Conservation (phyloP, 2,888 invertebrate species). For the Synanthedon tipuliformis region DNA sequence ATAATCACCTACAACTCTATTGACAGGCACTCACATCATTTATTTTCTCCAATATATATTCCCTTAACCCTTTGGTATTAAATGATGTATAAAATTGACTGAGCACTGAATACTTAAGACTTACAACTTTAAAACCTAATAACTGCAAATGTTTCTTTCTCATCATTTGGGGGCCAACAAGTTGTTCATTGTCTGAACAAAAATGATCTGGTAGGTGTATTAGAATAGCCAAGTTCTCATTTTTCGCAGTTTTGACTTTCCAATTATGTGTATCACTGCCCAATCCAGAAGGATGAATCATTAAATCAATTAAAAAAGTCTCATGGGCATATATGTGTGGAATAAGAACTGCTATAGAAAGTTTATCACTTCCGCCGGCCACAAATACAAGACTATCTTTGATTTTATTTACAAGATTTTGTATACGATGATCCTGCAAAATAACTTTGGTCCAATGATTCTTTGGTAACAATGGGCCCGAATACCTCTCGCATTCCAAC, state of each 20-base stretch:
- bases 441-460: conserved; percentile 63
- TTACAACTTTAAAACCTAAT: conserved; percentile 73
- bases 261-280: conserved; percentile 50
- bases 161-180: conserved; percentile 75
- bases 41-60: conserved; percentile 63
- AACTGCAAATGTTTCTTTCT: conserved; percentile 72
- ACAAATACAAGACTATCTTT: conserved; percentile 45
- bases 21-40: conserved; percentile 32
- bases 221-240: conserved; percentile 67
- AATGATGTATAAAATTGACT: conserved; percentile 53
- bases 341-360: conserved; percentile 63
- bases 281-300: conserved; percentile 63
- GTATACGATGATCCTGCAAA: conserved; percentile 64
- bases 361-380: conserved; percentile 50
- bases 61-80: conserved; percentile 53
- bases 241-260: conserved; percentile 45
- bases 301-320: conserved; percentile 71
- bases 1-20: neutral
- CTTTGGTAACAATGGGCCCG: conserved; percentile 68
- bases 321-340: conserved; percentile 68
- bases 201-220: conserved; percentile 76
- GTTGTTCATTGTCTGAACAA: conserved; percentile 62
- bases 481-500: conserved; percentile 71
- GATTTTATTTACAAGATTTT: conserved; percentile 57
- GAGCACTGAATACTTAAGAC: conserved; percentile 65